These are phyloP conservation scores for Hyperoplus immaculatus DNA, from an alignment of 2,797 vertebrate genomes.

Conservation along the genomic window DNA sequence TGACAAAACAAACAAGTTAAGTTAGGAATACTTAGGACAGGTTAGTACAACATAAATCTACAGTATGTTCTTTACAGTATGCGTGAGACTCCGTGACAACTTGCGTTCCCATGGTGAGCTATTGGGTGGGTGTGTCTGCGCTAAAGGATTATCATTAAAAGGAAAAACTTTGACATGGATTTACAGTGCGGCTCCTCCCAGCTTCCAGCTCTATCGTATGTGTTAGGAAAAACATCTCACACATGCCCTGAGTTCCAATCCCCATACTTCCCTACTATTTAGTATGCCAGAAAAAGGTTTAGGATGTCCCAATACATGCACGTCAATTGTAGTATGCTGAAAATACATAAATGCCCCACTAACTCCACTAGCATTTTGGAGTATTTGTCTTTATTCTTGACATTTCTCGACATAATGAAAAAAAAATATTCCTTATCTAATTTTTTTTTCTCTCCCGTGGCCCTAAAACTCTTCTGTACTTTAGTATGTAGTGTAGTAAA, in stretches of 20 bases:
- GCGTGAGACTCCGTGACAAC: background rate
- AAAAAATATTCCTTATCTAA: too few relatives aligned
- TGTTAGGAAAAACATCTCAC: slow-evolving; percentile 10
- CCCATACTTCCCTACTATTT: too few relatives aligned
- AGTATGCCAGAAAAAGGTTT: too few relatives aligned
- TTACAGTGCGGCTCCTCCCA: slow-evolving; percentile 44
- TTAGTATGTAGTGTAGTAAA: too few relatives aligned
- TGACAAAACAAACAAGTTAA: background rate
- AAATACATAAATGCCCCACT: too few relatives aligned
- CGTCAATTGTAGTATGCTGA: too few relatives aligned
- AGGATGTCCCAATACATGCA: too few relatives aligned
- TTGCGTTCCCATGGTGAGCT: slow-evolving; percentile 6
- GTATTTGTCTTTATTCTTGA: too few relatives aligned
- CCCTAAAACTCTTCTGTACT: too few relatives aligned
- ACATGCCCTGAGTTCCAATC: background rate
- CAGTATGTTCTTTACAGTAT: background rate
- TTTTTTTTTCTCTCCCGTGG: too few relatives aligned
- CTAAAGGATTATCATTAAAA: slow-evolving; percentile 45
- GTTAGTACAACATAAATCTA: background rate
- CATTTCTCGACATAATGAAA: too few relatives aligned
- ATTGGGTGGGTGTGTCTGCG: slow-evolving; percentile 47
- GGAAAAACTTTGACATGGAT: slow-evolving; percentile 37
- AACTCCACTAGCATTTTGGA: too few relatives aligned
- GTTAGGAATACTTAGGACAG: background rate
- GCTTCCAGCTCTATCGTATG: slow-evolving; percentile 2